Percentiles rank a stretch among this genome's conserved stretches.
These are phyloP conservation scores for Panthera tigris DNA, from an alignment of 2,113 vertebrate species.

Conservation along the genomic window DNA sequence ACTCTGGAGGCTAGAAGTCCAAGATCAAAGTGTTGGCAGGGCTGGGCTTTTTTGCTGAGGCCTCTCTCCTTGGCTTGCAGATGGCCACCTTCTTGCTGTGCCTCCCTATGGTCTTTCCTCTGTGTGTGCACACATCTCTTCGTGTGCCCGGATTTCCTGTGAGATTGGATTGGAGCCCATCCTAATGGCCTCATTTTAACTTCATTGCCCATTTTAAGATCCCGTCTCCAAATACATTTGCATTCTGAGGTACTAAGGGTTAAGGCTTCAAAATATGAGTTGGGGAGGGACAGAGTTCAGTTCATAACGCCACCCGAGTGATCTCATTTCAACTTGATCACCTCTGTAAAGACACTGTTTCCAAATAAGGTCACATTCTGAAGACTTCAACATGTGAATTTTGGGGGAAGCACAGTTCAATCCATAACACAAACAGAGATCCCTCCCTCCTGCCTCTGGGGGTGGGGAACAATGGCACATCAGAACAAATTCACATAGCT, in stretches of 20 bases:
- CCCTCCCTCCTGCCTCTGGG: not conserved
- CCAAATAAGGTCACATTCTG: not conserved
- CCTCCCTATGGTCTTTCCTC: not conserved
- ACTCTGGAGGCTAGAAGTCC: not conserved
- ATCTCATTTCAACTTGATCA: not conserved
- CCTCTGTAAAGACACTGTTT: not conserved
- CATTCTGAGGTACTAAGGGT: not conserved
- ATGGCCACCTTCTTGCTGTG: not conserved
- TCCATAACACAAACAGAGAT: not conserved
- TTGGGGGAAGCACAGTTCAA: not conserved
- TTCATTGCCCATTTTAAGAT: not conserved
- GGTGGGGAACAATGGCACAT: not conserved
- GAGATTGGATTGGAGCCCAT: not conserved
- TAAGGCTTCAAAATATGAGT: not conserved
- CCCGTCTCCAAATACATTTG: not conserved
- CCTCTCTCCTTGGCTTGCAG: not conserved
- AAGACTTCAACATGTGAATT: not conserved
- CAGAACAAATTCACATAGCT: not conserved
- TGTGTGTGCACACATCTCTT: not conserved
- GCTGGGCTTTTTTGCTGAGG: not conserved
- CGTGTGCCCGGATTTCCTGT: not conserved
- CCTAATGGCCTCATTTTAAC: not conserved
- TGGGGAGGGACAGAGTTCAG: not conserved
- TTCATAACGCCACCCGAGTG: not conserved
- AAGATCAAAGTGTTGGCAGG: not conserved